Conservation (phyloP, 2,113 vertebrate genomes). For the Hassar affinis region DNA sequence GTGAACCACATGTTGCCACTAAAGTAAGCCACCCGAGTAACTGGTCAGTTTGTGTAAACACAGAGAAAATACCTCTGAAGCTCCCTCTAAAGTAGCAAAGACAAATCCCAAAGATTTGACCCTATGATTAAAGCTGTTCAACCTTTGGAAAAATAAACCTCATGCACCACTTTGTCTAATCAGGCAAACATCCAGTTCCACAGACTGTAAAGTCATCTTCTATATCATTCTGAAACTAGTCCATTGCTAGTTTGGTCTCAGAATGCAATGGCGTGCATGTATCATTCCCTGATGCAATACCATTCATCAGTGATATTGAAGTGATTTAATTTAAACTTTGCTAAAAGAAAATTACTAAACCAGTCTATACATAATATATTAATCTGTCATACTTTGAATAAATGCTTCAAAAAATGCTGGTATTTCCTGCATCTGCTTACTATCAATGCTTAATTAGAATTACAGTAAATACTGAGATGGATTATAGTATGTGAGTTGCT, state of each 20-base stretch:
- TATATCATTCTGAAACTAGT: neutral
- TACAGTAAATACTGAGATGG: conserved; percentile 61
- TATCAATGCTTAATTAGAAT: conserved; percentile 63
- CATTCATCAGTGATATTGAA: neutral
- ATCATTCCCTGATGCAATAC: neutral
- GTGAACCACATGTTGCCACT: conserved; percentile 66
- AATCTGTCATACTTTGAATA: conserved; percentile 45
- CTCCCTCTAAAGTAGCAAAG: conserved; percentile 62
- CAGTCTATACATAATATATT: neutral
- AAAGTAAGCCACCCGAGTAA: conserved; percentile 66
- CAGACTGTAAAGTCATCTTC: conserved; percentile 16
- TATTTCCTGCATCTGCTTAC: conserved; percentile 68
- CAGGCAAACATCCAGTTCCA: conserved; percentile 52
- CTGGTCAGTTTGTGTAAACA: conserved; percentile 70
- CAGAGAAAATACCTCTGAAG: conserved; percentile 57
- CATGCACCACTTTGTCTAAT: conserved; percentile 58
- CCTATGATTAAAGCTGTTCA: conserved; percentile 65
- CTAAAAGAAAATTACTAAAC: neutral
- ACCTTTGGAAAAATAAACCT: conserved; percentile 69
- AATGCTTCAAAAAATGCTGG: conserved; percentile 56
- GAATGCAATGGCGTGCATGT: neutral
- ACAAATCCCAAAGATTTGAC: conserved; percentile 57
- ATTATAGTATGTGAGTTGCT: conserved; percentile 60
- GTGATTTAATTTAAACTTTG: neutral
- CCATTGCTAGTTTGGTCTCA: neutral